Percentiles rank a stretch among this genome's conserved stretches.
Conservation (phyloP, 2,888 invertebrate genomes). For the Eupithecia insigniata region DNA sequence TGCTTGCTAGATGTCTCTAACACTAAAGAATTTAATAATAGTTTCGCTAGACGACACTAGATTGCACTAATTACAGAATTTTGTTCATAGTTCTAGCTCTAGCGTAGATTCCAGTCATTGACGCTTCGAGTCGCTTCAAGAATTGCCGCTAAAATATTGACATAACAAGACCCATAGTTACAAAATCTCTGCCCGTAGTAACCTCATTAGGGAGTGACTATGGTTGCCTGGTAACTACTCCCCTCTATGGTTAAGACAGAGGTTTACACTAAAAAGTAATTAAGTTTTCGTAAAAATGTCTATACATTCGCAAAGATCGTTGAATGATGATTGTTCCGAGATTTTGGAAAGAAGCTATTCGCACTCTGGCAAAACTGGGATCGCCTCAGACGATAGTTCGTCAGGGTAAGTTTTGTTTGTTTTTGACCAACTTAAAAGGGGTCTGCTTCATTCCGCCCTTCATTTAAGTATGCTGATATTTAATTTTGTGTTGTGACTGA, state of each 20-base stretch:
- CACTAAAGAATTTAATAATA: not conserved
- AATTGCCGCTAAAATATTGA: constrained; percentile 51
- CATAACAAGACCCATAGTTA: constrained; percentile 46
- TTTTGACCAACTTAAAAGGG: not conserved
- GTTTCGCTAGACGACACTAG: constrained; percentile 12
- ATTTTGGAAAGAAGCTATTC: constrained; percentile 73
- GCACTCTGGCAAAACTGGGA: constrained; percentile 57
- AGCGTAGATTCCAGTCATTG: no score
- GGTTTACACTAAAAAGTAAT: not conserved
- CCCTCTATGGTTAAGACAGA: constrained; percentile 14
- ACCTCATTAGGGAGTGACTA: not conserved
- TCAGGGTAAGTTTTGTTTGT: constrained; percentile 60
- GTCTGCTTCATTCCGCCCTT: not conserved
- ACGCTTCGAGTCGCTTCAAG: not conserved
- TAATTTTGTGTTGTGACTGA: no score
- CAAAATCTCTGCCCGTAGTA: not conserved
- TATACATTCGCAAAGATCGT: constrained; percentile 71
- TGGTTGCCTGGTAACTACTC: not conserved
- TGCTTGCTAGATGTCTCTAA: constrained; percentile 13
- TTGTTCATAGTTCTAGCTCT: not conserved
- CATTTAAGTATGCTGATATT: no score
- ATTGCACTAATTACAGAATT: constrained; percentile 19
- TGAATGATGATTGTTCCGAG: constrained; percentile 73
- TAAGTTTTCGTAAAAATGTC: constrained; percentile 61
- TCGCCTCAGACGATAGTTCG: constrained; percentile 63